A percentile compares a stretch with the other conserved stretches of the same genome.
phyloP scores from a whole-genome alignment of 2,113 vertebrate genomes.

The Petrocephalus microphthalmus region DNA sequence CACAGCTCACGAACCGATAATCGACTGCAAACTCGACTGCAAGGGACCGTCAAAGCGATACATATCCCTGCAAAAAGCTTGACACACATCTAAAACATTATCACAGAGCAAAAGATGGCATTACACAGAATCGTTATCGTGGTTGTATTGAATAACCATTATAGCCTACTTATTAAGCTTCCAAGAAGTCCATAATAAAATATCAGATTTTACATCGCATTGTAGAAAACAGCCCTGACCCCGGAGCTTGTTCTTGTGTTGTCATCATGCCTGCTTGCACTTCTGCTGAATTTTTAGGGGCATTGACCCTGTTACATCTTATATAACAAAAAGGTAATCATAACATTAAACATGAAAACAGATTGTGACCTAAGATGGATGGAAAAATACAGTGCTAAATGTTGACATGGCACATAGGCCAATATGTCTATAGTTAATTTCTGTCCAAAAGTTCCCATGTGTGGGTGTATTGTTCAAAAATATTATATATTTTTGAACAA shows the following conservation, averaged over 20 bases:
- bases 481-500: no score
- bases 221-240: neutral
- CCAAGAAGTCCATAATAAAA: neutral
- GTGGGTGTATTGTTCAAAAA: neutral
- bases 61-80: neutral
- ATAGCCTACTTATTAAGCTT: neutral
- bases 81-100: neutral
- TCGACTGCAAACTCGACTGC: neutral
- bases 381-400: neutral
- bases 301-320: neutral
- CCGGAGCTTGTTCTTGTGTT: neutral
- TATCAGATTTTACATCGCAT: neutral
- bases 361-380: neutral
- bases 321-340: neutral
- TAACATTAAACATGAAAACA: neutral
- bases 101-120: neutral
- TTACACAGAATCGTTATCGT: neutral
- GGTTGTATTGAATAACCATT: neutral
- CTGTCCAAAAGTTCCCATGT: neutral
- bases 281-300: neutral
- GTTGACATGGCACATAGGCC: neutral
- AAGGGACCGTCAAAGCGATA: neutral
- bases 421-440: neutral
- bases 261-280: neutral
- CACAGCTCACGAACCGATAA: neutral